Evolutionary conservation across 2,797 vertebrate genomes (phyloP), one percentile per base, ranked within the genome.

Genomic region (Macroramphosus scolopax): DNA sequence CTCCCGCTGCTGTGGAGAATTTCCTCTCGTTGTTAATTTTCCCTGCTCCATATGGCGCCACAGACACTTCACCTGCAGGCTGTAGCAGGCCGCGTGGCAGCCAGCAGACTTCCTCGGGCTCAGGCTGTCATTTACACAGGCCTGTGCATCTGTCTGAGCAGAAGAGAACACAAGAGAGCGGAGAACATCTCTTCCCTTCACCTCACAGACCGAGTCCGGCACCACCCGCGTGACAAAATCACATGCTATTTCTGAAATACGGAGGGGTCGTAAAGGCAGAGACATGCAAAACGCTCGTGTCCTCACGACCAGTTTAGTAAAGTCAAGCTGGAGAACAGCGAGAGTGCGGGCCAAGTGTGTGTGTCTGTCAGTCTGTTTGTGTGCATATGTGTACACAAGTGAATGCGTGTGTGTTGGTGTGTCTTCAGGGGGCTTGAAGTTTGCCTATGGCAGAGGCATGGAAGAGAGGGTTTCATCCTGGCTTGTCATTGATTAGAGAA

Each of bases 21-120:
- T 96, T 94, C 94, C 94, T 95, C 93, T 97, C 92, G 92, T 94
- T 98, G 95, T 98, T 98, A 98, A 98, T 98, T 98, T 98, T 95
- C 95, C 94, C 91, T 87, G 91, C 95, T 96, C 95, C 96, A 97
- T 98, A 98, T 98, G 95, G 95, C 94, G 93, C 93, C 94, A 87
- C 95, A 98, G 95, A 97, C 94, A 95, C 95, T 96, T 97, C 93
- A 98, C 96, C 96, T 98, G 95, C 92, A 91, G 96, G 95, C 95
- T 95, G 93, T 92, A 93, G 92, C 92, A 92, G 93, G 92, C 94
- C 91, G 89, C 89, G 91, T 91, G 89, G 93, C 92, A 93, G 93
- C 90, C 92, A 92, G 92, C 91, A 89, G 88, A 94, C 93, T 80
- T 97, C 95, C 94, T 91, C 92, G 78, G 95, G 96, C 95, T 94